Conservation (phyloP, 2,888 invertebrate species). For the Ligdia adustata region DNA sequence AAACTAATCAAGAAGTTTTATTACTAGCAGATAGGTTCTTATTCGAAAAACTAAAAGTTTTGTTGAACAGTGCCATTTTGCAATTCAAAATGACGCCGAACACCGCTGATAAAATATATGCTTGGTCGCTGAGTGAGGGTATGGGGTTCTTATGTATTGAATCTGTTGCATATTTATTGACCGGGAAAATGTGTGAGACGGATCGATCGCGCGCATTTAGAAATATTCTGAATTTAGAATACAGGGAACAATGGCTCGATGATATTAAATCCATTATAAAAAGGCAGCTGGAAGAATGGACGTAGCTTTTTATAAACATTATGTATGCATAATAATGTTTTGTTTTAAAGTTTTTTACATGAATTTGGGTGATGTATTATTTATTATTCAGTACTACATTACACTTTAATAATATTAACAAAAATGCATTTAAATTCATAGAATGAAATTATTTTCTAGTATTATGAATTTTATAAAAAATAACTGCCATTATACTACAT, state of each 20-base stretch:
- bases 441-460: no score
- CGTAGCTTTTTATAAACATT: conserved; percentile 2
- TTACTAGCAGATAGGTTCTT: conserved; percentile 83
- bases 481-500: no score
- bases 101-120: conserved; percentile 82
- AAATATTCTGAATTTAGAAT: conserved; percentile 76
- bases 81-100: conserved; percentile 76
- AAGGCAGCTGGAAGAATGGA: conserved; percentile 62
- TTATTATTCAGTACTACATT: no score
- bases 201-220: conserved; percentile 74
- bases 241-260: conserved; percentile 81
- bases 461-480: no score
- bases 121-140: conserved; percentile 85
- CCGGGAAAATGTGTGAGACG: conserved; percentile 73
- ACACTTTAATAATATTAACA: no score
- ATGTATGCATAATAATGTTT: conserved; percentile 1
- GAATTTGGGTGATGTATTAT: no score
- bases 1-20: conserved; percentile 81
- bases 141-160: conserved; percentile 85
- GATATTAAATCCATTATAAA: conserved; percentile 79
- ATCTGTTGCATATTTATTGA: conserved; percentile 82
- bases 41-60: conserved; percentile 77
- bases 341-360: background rate
- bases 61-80: conserved; percentile 79
- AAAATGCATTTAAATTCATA: no score